Base-by-base conservation (phyloP, 2,888 invertebrate genomes). In the Troilus luridus region DNA sequence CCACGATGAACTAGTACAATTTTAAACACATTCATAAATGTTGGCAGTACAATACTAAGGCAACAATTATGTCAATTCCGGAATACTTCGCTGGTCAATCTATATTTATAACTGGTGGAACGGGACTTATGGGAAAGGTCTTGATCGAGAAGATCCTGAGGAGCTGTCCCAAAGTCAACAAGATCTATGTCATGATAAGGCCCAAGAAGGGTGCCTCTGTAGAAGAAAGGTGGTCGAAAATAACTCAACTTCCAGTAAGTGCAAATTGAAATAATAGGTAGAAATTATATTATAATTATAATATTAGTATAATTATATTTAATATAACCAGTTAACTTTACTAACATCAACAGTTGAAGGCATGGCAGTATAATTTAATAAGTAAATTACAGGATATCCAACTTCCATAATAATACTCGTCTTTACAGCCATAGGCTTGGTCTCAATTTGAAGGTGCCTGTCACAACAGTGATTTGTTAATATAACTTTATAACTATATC, bases 121-220 rank as follows among this genome's bases (percentile, higher is more conserved):
- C 89, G 8, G 89, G 89, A n/a, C 64, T 89, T 58, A 67, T 89
- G 54, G 89, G 89, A 8, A 89, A 89, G 54, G 89, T 89, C 2
- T 67, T 89, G 11, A n/a, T 89, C 56, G 89, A 89, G 58, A 89
- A 89, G 89, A 54, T 89, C 54, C 58, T 89, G 41, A 89, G 89
- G 58, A 72, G 89, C 58, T 89, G 89, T n/a, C 89, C 89, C 1
- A 72, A 56, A 1, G 64, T 89, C 11, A 7, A 56, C 41, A 89
- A 8, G 72, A 58, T 89, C 21, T 89, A 89, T 24, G 3, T 89
- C 6, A 1, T 56, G 6, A 56, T 89, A 21, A 27, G 89, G 72
- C 54, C 67, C n/a, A 89, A 89, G 89, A 89, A 58, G n/a, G 72
- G 72, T 17, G 56, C 58, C 12, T 10, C 67, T 5, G 19, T 27